Evolutionary conservation across 2,888 invertebrate genomes (phyloP).

Genomic region (Hydropsyche betteni): DNA sequence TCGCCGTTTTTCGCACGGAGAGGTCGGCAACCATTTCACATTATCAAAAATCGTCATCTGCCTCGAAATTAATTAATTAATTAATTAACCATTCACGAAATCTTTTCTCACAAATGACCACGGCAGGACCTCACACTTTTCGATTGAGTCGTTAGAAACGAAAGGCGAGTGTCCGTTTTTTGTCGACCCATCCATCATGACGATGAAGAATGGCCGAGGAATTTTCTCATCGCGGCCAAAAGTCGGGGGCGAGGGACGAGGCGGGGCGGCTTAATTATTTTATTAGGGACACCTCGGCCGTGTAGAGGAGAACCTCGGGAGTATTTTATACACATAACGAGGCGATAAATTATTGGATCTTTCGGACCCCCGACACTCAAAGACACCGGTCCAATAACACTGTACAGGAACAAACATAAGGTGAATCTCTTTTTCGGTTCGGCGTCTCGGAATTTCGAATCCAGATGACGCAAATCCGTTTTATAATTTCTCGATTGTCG

Average conservation of each 20-base stretch:
- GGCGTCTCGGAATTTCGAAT: too few species aligned
- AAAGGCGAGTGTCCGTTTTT: not conserved
- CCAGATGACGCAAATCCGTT: too few species aligned
- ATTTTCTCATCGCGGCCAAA: slow-evolving; percentile 38
- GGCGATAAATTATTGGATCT: slow-evolving; percentile 48
- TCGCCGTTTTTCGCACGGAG: too few species aligned
- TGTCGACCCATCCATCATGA: slow-evolving; percentile 32
- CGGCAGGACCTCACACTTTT: too few species aligned
- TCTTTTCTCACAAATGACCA: too few species aligned
- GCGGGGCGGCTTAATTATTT: slow-evolving; percentile 41
- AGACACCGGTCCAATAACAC: slow-evolving; percentile 36
- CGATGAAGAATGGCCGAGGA: slow-evolving; percentile 31
- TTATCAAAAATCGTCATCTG: too few species aligned
- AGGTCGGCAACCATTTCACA: too few species aligned
- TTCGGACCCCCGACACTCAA: slow-evolving; percentile 31
- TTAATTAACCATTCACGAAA: too few species aligned
- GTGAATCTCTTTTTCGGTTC: too few species aligned
- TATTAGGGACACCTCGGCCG: slow-evolving; percentile 45
- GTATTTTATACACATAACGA: slow-evolving; percentile 46
- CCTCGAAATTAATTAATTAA: too few species aligned
- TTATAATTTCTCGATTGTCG: too few species aligned
- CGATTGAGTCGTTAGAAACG: not conserved
- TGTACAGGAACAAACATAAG: too few species aligned
- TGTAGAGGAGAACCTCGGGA: slow-evolving; percentile 22
- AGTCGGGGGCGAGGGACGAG: not conserved